Evolutionary conservation across 2,113 vertebrate species (phyloP), one percentile per base, ranked within the genome.

Genomic region (Ursus arctos): DNA sequence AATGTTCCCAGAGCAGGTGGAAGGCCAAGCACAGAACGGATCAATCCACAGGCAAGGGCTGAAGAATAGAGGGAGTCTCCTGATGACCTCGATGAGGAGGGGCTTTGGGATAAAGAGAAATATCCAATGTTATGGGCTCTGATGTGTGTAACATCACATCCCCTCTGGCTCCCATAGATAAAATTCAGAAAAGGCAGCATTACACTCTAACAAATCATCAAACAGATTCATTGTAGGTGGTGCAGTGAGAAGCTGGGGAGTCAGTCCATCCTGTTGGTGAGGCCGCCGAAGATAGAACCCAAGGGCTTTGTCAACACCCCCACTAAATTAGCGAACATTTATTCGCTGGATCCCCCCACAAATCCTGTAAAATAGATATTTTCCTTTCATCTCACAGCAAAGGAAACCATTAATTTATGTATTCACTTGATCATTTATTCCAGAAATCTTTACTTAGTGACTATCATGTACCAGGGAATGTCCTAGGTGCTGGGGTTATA

Each of bases 141-240:
- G n/a, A 24, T 55, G 10, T 13, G 11, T 43, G 11, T 69, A 31
- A 53, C 14, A 8, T 33, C 91, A 65, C 65, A 47, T 22, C 63
- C 31, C 5, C 33, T 31, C 28, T 31, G 8, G 1, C 28, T 88
- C 71, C 65, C 22, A n/a, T 8, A 21, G 40, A 43, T 36, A 81
- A 61, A 72, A 83, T 57, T 65, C 86, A 31, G 24, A n/a, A 87
- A 69, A 88, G 61, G 21, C 12, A 28, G 4, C 21, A n/a, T 22
- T 61, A 7, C 21, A 76, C 71, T 79, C 47, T 22, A 19, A 80
- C 36, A 33, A 19, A 28, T 24, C 15, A n/a, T 15, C 14, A 18
- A 40, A 33, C 7, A 26, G n/a, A 57, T 3, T 49, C 43, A 28
- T 0, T 5, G 1, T 12, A 13, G 2, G 15, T 80, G 31, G 12